Base-by-base conservation (phyloP, 2,888 invertebrate genomes). In the Octonoba sinensis region DNA sequence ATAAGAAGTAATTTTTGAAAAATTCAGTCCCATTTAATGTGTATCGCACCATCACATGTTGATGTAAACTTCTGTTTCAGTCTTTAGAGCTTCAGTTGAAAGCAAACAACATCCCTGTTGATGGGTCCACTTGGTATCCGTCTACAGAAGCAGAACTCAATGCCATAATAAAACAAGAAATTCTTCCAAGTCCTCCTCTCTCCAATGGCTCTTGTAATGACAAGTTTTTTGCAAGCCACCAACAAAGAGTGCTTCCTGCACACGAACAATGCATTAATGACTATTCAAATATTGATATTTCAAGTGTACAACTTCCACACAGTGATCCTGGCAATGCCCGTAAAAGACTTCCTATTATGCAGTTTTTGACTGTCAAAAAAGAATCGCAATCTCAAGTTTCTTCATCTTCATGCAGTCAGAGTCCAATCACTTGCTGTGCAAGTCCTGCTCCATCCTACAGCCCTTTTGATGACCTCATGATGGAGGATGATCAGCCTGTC, bases 401-500 rank as follows among this genome's bases (percentile, higher is more conserved):
- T 27, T 77, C 78, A 6, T 76, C 75, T 16, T 66, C 75, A 4
- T 78, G 78, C 47, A 83, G 83, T 36, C 78, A 78, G 12, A 74
- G 79, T 24, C 71, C 74, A 3, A 46, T 66, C 4, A 69, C 78
- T 1, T 36, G 51, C 27, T 57, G 71, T 46, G 49, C 65, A 6
- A 74, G 66, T 44, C 74, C 78, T 20, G 49, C 24, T 8, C 47
- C 65, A 4, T 64, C 76, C 11, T 69, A 60, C 54, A 20, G 46
- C 20, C 59, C 56, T 2, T 73, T 72, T 51, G 74, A 83, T 12
- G 74, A 75, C 36, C 60, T 83, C 16, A 83, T 83, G 79, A 67
- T 75, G 70, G 83, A 83, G 47, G 82, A 83, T 27, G 77, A 83
- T 24, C 77, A 78, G 16, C 77, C 83, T 11, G 83, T 83, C 24